These are phyloP conservation scores for Fistularia commersonii DNA, from an alignment of 2,797 vertebrate genomes.

Conservation along the genomic window DNA sequence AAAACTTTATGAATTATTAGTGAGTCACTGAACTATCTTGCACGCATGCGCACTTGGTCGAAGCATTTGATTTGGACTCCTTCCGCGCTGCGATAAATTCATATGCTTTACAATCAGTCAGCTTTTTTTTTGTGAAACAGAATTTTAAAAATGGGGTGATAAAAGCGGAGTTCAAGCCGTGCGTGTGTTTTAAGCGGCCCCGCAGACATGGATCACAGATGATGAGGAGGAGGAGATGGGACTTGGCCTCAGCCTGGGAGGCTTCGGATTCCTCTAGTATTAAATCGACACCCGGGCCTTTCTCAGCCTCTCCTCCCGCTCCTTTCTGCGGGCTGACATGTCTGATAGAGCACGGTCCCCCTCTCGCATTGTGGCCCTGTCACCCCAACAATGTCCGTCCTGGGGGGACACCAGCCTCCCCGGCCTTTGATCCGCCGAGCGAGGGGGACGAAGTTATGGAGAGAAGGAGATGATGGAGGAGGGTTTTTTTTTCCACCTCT, in stretches of 20 bases:
- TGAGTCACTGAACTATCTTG: not conserved
- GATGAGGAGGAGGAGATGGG: constrained; percentile 22
- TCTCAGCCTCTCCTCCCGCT: constrained; percentile 62
- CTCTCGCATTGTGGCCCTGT: constrained; percentile 83
- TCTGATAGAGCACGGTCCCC: constrained; percentile 86
- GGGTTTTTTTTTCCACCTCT: constrained; percentile 5
- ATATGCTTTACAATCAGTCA: too few relatives aligned
- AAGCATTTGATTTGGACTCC: too few relatives aligned
- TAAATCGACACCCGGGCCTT: constrained; percentile 64
- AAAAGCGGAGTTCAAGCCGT: too few relatives aligned
- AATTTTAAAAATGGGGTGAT: too few relatives aligned
- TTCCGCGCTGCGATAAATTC: too few relatives aligned
- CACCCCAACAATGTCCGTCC: constrained; percentile 88
- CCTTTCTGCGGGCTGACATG: constrained; percentile 81
- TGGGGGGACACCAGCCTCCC: constrained; percentile 78
- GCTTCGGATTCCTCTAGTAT: constrained; percentile 65
- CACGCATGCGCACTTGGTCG: too few relatives aligned
- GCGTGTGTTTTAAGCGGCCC: too few relatives aligned
- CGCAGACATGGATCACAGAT: constrained; percentile 29
- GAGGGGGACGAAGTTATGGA: constrained; percentile 85
- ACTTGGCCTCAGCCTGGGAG: constrained; percentile 45
- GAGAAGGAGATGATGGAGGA: constrained; percentile 63
- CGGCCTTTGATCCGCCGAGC: constrained; percentile 91
- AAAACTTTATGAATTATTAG: not conserved
- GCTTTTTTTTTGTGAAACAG: too few relatives aligned